Percentiles rank a stretch among this genome's conserved stretches.
Conservation (phyloP, 1,140 invertebrate species). For the Branchinecta lynchi region DNA sequence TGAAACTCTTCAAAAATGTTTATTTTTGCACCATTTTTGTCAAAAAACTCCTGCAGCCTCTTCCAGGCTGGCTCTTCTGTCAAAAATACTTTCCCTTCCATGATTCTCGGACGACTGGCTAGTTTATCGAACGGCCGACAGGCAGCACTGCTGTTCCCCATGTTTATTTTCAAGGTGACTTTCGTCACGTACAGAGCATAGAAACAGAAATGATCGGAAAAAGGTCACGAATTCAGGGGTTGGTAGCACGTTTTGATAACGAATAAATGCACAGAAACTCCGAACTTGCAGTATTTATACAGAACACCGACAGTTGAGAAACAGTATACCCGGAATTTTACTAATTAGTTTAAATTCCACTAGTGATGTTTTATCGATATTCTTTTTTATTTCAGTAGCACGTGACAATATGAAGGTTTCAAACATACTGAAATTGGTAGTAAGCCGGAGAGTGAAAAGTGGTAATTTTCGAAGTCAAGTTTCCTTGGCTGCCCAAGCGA, state of each 20-base stretch:
- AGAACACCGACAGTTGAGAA: too few relatives aligned
- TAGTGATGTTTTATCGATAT: too few relatives aligned
- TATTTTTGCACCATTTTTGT: constrained; percentile 46
- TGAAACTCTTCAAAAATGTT: constrained; percentile 60
- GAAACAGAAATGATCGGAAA: too few relatives aligned
- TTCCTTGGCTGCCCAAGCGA: neutral
- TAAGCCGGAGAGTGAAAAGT: neutral
- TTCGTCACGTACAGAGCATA: neutral
- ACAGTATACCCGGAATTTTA: too few relatives aligned
- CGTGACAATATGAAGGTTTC: neutral
- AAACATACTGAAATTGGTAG: neutral
- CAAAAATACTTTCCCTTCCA: constrained; percentile 31
- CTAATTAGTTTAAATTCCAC: too few relatives aligned
- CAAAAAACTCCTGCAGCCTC: constrained; percentile 53
- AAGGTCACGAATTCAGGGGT: too few relatives aligned
- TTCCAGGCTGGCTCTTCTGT: constrained; percentile 48
- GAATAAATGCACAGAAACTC: too few relatives aligned
- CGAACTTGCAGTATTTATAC: too few relatives aligned
- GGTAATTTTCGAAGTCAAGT: neutral
- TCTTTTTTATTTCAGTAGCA: neutral
- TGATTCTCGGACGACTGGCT: constrained; percentile 14
- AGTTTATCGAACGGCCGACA: too few relatives aligned
- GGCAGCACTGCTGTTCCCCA: neutral
- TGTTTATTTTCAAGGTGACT: neutral
- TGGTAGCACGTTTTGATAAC: too few relatives aligned